Evolutionary conservation across 2,888 invertebrate species (phyloP).

Genomic region (Limenitis camilla): DNA sequence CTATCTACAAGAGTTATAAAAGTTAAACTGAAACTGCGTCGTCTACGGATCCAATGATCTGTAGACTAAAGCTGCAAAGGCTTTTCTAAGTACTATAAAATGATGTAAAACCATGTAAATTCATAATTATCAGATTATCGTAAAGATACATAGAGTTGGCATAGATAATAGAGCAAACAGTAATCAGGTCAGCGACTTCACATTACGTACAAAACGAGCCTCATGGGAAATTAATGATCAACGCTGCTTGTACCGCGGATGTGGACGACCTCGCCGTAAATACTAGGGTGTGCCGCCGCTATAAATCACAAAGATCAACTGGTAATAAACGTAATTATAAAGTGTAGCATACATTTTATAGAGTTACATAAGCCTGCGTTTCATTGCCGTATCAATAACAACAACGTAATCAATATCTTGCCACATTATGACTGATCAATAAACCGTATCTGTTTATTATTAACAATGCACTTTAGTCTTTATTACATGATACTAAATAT

Average conservation of each 20-base stretch:
- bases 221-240: slow-evolving; percentile 31
- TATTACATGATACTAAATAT: no score
- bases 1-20: no score
- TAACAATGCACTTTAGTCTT: background rate
- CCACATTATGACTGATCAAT: no score
- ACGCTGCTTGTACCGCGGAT: slow-evolving; percentile 14
- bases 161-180: slow-evolving; percentile 34
- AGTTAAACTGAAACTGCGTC: no score
- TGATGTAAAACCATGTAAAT: slow-evolving; percentile 2
- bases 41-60: no score
- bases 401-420: no score
- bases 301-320: slow-evolving; percentile 19
- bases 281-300: slow-evolving; percentile 16
- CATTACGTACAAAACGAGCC: slow-evolving; percentile 22
- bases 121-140: slow-evolving; percentile 15
- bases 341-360: slow-evolving; percentile 6
- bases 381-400: no score
- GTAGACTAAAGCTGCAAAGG: background rate
- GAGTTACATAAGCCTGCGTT: no score
- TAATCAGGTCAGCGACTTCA: slow-evolving; percentile 39
- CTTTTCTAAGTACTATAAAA: background rate
- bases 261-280: slow-evolving; percentile 23
- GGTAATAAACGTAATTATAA: slow-evolving; percentile 14
- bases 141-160: slow-evolving; percentile 38
- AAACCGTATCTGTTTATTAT: background rate